Conservation (phyloP, 2,888 invertebrate genomes). For the Drosophila yooni region DNA sequence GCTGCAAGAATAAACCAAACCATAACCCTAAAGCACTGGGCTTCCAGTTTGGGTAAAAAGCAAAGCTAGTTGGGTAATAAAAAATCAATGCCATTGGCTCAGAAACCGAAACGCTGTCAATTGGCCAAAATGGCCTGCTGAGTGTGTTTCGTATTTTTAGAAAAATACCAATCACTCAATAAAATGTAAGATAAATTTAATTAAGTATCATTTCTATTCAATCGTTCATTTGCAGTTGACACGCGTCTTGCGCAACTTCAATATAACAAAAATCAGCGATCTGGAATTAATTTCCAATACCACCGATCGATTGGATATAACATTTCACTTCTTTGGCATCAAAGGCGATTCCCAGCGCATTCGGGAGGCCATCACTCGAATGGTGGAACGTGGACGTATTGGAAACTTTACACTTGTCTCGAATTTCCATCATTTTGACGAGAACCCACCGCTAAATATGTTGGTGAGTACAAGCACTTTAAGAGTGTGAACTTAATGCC, state of each 20-base stretch:
- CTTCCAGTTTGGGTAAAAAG: not conserved
- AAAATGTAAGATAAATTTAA: constrained; percentile 1
- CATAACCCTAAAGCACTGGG: not conserved
- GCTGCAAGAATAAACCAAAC: not conserved
- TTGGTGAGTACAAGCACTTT: constrained; percentile 86
- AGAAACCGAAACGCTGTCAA: constrained; percentile 26
- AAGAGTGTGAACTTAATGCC: not conserved
- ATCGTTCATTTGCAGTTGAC: constrained; percentile 86
- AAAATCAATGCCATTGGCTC: constrained; percentile 39
- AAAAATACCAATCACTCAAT: not conserved
- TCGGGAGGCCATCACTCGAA: constrained; percentile 86
- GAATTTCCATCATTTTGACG: constrained; percentile 89
- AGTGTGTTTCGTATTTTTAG: constrained; percentile 4
- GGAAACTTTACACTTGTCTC: constrained; percentile 88
- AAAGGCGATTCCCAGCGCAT: constrained; percentile 84
- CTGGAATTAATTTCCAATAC: constrained; percentile 88
- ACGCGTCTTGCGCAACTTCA: constrained; percentile 88
- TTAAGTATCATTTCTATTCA: not conserved
- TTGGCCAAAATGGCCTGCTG: constrained; percentile 26
- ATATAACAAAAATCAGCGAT: constrained; percentile 89
- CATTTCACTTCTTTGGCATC: constrained; percentile 85
- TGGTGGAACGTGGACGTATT: constrained; percentile 87
- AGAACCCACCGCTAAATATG: constrained; percentile 89
- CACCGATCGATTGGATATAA: constrained; percentile 86
- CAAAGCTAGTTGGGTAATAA: constrained; percentile 36